These are phyloP conservation scores for Notiomystis cincta DNA, from an alignment of 2,113 vertebrate genomes.

Conservation along the genomic window DNA sequence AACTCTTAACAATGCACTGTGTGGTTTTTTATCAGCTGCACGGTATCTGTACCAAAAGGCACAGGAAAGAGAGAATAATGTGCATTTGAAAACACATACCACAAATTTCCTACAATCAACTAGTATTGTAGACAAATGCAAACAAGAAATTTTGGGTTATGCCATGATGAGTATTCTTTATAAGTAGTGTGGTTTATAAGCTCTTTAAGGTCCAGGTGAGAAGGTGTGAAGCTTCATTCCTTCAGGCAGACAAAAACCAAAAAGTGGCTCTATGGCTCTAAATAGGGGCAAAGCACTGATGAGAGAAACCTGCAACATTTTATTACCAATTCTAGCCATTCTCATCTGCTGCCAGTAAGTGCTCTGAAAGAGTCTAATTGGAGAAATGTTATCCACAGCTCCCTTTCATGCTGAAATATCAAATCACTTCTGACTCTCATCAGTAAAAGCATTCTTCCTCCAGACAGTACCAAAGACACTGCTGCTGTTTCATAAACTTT, in stretches of 20 bases:
- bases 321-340: background rate
- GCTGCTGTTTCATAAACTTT: background rate
- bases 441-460: background rate
- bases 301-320: background rate
- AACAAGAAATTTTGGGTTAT: background rate
- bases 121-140: background rate
- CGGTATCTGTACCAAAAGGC: background rate
- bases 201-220: background rate
- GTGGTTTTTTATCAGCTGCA: slow-evolving; percentile 9
- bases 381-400: background rate
- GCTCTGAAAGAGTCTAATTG: background rate
- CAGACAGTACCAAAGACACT: background rate
- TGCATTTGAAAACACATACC: background rate
- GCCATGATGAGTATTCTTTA: background rate
- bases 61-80: background rate
- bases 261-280: background rate
- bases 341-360: background rate
- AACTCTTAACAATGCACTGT: slow-evolving; percentile 10
- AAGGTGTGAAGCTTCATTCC: background rate
- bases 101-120: background rate
- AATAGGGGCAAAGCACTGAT: background rate
- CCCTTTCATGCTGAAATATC: background rate
- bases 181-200: background rate
- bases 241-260: background rate
- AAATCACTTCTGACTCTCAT: background rate